Evolutionary conservation across 2,113 vertebrate species (phyloP), one percentile per base, ranked within the genome.

Genomic region (Antigone vipio): DNA sequence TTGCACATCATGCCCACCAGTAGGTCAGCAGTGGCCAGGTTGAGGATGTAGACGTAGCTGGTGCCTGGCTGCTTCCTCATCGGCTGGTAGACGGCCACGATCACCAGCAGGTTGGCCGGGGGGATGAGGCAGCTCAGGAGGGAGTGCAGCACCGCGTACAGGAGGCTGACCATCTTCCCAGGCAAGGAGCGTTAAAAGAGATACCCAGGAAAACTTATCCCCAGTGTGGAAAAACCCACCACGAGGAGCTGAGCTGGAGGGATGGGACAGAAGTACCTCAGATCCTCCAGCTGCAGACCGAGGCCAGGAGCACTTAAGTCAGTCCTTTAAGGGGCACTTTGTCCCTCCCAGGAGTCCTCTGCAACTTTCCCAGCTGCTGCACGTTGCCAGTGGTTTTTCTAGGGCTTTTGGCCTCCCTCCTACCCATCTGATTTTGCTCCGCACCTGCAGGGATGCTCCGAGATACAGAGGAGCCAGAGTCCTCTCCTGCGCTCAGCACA

Each of bases 1-100:
- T 95, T 75, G 84, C 96, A 95, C 93, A 89, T 95, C 67, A 96
- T 40, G 0, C 96, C 95, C 55, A 94, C 94, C 69, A 97, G 81
- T 27, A 96, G 78, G 91, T 96, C 96, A 1, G 97, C 94, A 1
- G 95, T 63, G 26, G 97, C 96, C 85, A 95, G 74, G 50, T 96
- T 96, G 59, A 97, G 93, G 27, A 97, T 77, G 71, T 88, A 97
- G 49, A 96, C 21, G 30, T 96, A 95, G 67, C 92, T 89, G 69
- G 91, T 86, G 55, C 81, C 64, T 3, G 69, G 92, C 35, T 93
- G 89, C 55, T 81, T 96, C 85, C 89, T 96, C 59, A 93, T 81
- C 49, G 97, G 67, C 73, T 78, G 83, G 40, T 58, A 96, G 38
- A 96, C 16, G 1, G 91, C 86, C 30, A 94, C 53, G 3, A 97